A percentile compares a stretch with the other conserved stretches of the same genome.
These are phyloP conservation scores for Pteria penguin DNA, from an alignment of 2,888 invertebrate species.

Conservation along the genomic window DNA sequence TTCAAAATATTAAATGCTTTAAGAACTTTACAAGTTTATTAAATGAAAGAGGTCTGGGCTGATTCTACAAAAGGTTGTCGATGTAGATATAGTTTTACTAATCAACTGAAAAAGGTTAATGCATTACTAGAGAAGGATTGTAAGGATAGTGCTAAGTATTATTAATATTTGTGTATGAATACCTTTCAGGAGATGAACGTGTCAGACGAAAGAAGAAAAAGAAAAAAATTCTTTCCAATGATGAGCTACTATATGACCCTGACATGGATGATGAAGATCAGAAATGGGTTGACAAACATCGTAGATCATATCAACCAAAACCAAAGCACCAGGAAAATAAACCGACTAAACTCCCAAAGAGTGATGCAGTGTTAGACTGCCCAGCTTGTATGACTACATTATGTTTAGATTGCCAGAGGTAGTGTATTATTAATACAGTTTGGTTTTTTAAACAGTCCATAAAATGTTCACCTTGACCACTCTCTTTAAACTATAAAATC, in stretches of 20 bases:
- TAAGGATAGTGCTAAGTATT: too few relatives aligned
- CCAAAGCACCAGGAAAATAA: constrained; percentile 25
- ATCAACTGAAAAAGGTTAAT: too few relatives aligned
- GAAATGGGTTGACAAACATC: constrained; percentile 81
- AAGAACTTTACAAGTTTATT: too few relatives aligned
- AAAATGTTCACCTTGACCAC: too few relatives aligned
- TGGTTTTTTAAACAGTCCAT: too few relatives aligned
- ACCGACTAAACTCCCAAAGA: constrained; percentile 75
- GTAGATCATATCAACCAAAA: constrained; percentile 73
- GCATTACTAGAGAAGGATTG: too few relatives aligned
- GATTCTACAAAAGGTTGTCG: too few relatives aligned
- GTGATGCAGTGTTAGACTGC: constrained; percentile 84
- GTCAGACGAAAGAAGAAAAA: constrained; percentile 40
- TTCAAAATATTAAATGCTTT: too few relatives aligned
- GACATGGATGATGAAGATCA: constrained; percentile 82
- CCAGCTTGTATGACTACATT: constrained; percentile 84
- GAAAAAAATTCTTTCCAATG: constrained; percentile 65
- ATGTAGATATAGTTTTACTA: too few relatives aligned
- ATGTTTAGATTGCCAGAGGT: constrained; percentile 84
- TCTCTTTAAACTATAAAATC: too few relatives aligned
- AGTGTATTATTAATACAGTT: constrained; percentile 9
- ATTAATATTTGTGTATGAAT: too few relatives aligned
- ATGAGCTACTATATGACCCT: constrained; percentile 83
- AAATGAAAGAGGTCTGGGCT: too few relatives aligned
- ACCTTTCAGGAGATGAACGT: constrained; percentile 46